These are phyloP conservation scores for Metacarcinus magister DNA, from an alignment of 2,888 invertebrate species.

Conservation along the genomic window DNA sequence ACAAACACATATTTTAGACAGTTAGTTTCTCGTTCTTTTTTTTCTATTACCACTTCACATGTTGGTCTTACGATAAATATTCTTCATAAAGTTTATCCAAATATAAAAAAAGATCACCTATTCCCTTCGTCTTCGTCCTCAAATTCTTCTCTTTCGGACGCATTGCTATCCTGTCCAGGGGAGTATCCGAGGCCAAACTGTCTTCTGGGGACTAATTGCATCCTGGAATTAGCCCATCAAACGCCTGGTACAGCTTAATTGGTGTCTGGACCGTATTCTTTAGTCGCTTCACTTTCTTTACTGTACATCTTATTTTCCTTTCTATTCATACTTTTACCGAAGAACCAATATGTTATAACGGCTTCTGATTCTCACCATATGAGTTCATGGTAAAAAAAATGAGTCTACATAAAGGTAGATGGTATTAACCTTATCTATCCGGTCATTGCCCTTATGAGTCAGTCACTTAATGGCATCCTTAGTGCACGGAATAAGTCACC, in stretches of 20 bases:
- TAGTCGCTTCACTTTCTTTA: background rate
- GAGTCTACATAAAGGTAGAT: background rate
- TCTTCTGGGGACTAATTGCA: constrained; percentile 60
- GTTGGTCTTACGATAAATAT: background rate
- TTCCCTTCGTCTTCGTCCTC: background rate
- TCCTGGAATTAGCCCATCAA: constrained; percentile 64
- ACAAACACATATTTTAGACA: background rate
- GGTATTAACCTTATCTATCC: background rate
- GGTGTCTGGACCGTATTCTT: constrained; percentile 17
- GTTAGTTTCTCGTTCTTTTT: background rate
- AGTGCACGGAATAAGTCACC: background rate
- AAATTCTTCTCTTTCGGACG: background rate
- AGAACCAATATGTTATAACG: background rate
- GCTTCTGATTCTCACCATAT: background rate
- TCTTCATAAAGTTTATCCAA: background rate
- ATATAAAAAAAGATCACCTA: background rate
- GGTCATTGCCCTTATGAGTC: background rate
- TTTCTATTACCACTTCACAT: background rate
- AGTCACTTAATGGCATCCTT: background rate
- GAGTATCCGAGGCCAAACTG: constrained; percentile 42
- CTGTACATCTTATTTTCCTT: background rate
- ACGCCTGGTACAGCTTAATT: constrained; percentile 19
- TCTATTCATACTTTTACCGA: background rate
- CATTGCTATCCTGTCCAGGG: background rate
- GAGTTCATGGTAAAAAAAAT: too few relatives aligned